Evolutionary conservation across 2,797 vertebrate genomes (phyloP).

Genomic region (Borostomias antarcticus): DNA sequence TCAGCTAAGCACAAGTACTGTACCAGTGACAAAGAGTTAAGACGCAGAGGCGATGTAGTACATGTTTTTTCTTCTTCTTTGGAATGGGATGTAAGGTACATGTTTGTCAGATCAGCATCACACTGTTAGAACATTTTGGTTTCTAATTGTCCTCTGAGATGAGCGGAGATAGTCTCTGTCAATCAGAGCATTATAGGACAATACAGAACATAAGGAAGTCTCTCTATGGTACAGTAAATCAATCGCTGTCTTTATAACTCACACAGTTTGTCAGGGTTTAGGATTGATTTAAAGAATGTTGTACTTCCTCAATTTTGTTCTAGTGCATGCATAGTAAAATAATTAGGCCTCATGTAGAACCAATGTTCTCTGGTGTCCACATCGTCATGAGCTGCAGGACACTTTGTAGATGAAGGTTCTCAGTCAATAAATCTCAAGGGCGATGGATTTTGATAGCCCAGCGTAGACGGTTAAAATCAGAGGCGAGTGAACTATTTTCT

Average conservation of each 20-base stretch:
- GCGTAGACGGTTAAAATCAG: slow-evolving; percentile 61
- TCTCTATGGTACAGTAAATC: not conserved
- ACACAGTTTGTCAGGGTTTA: not conserved
- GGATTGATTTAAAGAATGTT: slow-evolving; percentile 3
- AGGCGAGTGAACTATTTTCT: slow-evolving; percentile 31
- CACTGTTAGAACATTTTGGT: no score
- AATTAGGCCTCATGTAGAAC: not conserved
- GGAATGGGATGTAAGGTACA: no score
- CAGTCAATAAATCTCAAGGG: slow-evolving; percentile 59
- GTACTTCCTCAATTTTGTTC: not conserved
- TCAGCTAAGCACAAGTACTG: slow-evolving; percentile 1
- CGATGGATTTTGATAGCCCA: slow-evolving; percentile 50
- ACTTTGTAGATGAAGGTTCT: slow-evolving; percentile 49
- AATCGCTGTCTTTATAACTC: not conserved
- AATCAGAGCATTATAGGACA: no score
- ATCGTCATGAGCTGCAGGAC: not conserved
- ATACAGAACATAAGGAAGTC: no score
- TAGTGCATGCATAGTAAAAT: not conserved
- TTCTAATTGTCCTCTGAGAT: not conserved
- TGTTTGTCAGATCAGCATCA: no score
- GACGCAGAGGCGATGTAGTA: no score
- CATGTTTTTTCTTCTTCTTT: not conserved
- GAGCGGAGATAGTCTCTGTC: no score
- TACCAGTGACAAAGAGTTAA: no score
- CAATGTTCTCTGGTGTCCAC: not conserved